Percentiles rank a stretch among this genome's conserved stretches.
phyloP scores from a whole-genome alignment of 1,140 invertebrate species.

The Tetramorium simillimum region DNA sequence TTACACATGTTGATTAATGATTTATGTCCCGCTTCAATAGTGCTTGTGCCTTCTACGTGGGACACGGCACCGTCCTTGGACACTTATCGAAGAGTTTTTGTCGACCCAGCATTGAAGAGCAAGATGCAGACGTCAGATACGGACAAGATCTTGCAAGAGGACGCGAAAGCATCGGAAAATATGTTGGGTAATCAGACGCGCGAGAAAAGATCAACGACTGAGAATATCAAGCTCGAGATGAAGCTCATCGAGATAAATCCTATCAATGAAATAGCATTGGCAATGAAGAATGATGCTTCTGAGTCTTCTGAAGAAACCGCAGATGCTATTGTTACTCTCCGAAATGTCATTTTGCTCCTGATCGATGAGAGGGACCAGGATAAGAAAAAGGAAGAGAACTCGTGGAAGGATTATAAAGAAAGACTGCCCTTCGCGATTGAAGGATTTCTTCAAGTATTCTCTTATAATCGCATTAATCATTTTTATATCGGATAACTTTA shows the following conservation, averaged over 20 bases:
- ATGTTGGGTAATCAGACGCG: constrained; percentile 8
- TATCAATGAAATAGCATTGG: neutral
- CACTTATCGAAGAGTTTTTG: constrained; percentile 28
- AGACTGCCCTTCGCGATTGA: constrained; percentile 65
- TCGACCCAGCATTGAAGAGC: constrained; percentile 24
- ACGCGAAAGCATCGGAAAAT: constrained; percentile 32
- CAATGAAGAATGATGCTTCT: neutral
- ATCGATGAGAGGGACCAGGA: constrained; percentile 51
- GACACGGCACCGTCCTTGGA: constrained; percentile 45
- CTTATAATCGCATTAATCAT: constrained; percentile 6
- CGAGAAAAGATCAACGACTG: constrained; percentile 21
- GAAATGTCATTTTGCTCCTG: constrained; percentile 74
- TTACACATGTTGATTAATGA: constrained; percentile 7
- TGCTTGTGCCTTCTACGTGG: constrained; percentile 35
- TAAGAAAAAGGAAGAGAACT: constrained; percentile 2
- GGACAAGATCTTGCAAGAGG: constrained; percentile 54
- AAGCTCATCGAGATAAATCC: neutral
- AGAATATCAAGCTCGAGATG: neutral
- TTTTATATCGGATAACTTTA: neutral
- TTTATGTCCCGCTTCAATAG: neutral
- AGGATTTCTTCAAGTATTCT: constrained; percentile 67
- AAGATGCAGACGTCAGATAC: constrained; percentile 39
- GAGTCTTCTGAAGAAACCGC: neutral
- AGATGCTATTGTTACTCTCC: neutral
- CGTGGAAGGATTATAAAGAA: constrained; percentile 55